Percentiles rank a stretch among this genome's conserved stretches.
Evolutionary conservation across 2,888 invertebrate species (phyloP).

Genomic region (Parapristionchus giblindavisi): DNA sequence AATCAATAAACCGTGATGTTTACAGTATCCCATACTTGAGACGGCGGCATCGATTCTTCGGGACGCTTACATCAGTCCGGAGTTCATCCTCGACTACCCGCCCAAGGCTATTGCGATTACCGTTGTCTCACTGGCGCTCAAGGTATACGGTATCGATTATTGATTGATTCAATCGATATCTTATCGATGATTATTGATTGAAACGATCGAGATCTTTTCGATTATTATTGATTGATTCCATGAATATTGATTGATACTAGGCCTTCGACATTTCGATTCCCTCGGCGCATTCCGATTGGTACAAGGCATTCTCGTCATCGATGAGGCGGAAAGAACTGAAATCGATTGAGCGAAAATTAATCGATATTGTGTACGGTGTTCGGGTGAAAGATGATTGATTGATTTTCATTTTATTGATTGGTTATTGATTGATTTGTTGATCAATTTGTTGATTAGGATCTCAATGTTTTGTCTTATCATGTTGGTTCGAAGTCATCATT

Average conservation of each 20-base stretch:
- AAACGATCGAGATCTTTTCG: neutral
- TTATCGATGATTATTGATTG: neutral
- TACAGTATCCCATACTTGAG: constrained; percentile 37
- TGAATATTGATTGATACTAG: neutral
- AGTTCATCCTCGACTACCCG: neutral
- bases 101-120: constrained; percentile 28
- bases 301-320: constrained; percentile 26
- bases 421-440: neutral
- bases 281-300: constrained; percentile 29
- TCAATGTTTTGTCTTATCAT: no score
- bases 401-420: neutral
- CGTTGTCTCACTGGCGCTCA: constrained; percentile 12
- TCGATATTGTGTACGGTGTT: constrained; percentile 17
- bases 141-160: constrained; percentile 18
- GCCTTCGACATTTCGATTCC: constrained; percentile 23
- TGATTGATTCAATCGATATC: neutral
- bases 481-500: no score
- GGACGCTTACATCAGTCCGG: constrained; percentile 34
- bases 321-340: constrained; percentile 5
- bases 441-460: no score
- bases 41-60: constrained; percentile 26
- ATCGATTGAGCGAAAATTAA: constrained; percentile 19
- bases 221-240: neutral
- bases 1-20: neutral
- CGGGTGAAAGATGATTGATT: constrained; percentile 25